Evolutionary conservation across 1,140 invertebrate species (phyloP).

Genomic region (Musca vetustissima): DNA sequence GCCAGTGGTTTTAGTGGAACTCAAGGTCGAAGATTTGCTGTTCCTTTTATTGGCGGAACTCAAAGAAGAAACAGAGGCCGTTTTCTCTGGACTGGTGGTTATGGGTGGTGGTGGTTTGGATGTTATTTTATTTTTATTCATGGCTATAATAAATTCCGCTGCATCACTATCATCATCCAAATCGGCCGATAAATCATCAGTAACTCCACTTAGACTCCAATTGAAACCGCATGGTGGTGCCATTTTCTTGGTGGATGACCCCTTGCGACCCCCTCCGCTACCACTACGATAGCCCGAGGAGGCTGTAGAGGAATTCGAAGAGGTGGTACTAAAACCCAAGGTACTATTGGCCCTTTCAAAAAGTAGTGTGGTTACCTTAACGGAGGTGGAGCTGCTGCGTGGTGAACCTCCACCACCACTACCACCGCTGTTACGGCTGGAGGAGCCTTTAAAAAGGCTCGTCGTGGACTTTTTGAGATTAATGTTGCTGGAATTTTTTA

Average conservation of each 20-base stretch:
- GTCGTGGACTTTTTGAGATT: conserved; percentile 35
- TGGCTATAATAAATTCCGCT: conserved; percentile 8
- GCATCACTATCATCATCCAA: conserved; percentile 39
- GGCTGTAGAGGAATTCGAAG: not conserved
- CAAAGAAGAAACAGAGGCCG: not conserved
- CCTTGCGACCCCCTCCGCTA: conserved; percentile 21
- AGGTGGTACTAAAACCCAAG: conserved; percentile 22
- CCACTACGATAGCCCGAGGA: conserved; percentile 4
- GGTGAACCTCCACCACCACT: conserved; percentile 25
- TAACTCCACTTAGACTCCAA: conserved; percentile 49
- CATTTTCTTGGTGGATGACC: conserved; percentile 40
- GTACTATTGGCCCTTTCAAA: conserved; percentile 39
- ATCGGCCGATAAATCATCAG: conserved; percentile 37
- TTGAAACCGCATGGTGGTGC: conserved; percentile 52
- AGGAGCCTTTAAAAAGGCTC: not conserved
- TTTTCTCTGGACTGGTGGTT: not conserved
- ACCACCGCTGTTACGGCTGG: too few species aligned
- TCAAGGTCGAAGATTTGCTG: not conserved
- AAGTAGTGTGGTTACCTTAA: conserved; percentile 40
- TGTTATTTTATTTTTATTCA: conserved; percentile 14
- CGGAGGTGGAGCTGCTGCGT: conserved; percentile 35
- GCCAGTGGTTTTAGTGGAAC: not conserved
- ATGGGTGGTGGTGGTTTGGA: not conserved
- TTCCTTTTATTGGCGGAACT: conserved; percentile 29
- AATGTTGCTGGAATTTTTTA: conserved; percentile 29